Evolutionary conservation across 2,888 invertebrate genomes (phyloP).

Genomic region (Abrostola triplasia): DNA sequence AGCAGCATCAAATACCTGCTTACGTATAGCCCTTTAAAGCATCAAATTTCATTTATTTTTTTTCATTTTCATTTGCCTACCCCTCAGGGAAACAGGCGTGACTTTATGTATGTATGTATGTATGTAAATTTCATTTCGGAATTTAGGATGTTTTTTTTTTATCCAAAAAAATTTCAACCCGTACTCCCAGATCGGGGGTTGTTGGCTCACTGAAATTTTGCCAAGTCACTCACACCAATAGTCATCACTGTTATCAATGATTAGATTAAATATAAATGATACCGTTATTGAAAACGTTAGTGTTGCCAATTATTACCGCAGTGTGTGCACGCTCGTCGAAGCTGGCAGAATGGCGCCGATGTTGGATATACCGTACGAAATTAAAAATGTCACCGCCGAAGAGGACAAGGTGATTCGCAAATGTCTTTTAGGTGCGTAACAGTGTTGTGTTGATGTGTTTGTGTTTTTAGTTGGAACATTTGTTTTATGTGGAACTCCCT

Average conservation of each 20-base stretch:
- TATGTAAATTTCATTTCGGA: no score
- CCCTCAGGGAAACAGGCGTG: no score
- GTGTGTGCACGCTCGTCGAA: conserved; percentile 42
- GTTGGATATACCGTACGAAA: conserved; percentile 75
- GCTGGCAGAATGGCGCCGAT: conserved; percentile 72
- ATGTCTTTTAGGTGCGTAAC: conserved; percentile 77
- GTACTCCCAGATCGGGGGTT: no score
- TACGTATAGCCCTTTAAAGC: no score
- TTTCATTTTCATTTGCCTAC: no score
- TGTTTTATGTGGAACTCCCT: neutral
- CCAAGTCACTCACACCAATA: conserved; percentile 23
- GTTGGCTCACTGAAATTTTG: neutral
- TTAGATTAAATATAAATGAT: conserved; percentile 62
- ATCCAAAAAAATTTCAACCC: no score
- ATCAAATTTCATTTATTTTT: no score
- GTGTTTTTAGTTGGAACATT: conserved; percentile 17
- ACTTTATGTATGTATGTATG: no score
- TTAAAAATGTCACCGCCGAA: conserved; percentile 72
- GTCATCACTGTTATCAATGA: conserved; percentile 49
- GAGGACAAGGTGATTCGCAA: conserved; percentile 80
- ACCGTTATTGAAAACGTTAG: conserved; percentile 64
- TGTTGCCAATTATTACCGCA: conserved; percentile 53
- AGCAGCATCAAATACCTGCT: no score
- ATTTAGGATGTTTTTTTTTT: no score
- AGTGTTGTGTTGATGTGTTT: conserved; percentile 52